Evolutionary conservation across 2,113 vertebrate genomes (phyloP), one percentile per base, ranked within the genome.

Genomic region (Crocuta crocuta): DNA sequence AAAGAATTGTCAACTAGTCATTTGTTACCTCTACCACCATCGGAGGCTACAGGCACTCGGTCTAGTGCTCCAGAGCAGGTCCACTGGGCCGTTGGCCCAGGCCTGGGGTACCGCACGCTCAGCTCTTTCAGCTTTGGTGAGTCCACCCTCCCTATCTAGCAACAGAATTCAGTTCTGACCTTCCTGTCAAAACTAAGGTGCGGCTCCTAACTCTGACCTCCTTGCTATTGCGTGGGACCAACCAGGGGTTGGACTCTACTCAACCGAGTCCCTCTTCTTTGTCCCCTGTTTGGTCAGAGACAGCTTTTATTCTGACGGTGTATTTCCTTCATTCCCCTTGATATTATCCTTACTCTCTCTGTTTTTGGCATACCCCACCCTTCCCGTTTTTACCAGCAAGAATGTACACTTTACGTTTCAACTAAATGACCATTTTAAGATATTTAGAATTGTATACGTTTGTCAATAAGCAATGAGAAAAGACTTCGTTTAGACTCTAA

Each of bases 391-490:
- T 95, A 63, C 15, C 58, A 84, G 66, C 73, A 95, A 48, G 35
- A 48, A 33, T 71, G 5, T 70, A 85, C 10, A 91, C 5, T 39
- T 45, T 78, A 35, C 5, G 50, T 89, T 96, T 96, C 61, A 97
- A 89, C 68, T 79, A 96, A 83, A 93, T 63, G n/a, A 39, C 16
- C 5, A 79, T 71, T 96, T 91, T 53, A 95, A 76, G 28, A 81
- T 81, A 89, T 13, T 79, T 35, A 92, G 11, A 55, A 80, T 92
- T 89, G 80, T 80, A 50, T 95, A 26, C 16, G 50, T 82, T 84
- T 50, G 28, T 83, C 35, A 95, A 71, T 88, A 95, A 95, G 43
- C 55, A 95, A 39, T 55, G 19, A 58, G 70, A 94, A 96, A 94
- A 94, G 50, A 21, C 21, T 82, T 97, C 73, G 74, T 23, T 95